phyloP scores from a whole-genome alignment of 1,140 invertebrate genomes.

The Aphis gossypii region DNA sequence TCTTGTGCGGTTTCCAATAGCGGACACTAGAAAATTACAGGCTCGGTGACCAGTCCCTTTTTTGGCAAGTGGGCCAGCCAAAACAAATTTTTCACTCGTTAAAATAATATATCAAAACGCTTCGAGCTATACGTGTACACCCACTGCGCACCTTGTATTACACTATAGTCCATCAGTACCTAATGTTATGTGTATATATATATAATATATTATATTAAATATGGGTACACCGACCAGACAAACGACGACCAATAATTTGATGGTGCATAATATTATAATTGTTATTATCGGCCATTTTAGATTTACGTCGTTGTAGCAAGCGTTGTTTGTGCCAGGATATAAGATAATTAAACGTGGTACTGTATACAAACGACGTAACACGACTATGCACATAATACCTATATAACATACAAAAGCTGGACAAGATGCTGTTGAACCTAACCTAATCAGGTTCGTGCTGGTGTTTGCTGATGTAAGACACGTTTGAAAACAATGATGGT shows the following conservation, averaged over 20 bases:
- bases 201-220: neutral
- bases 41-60: slow-evolving; percentile 48
- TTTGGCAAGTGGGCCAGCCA: slow-evolving; percentile 53
- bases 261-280: slow-evolving; percentile 3
- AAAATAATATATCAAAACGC: slow-evolving; percentile 18
- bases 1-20: slow-evolving; percentile 41
- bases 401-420: neutral
- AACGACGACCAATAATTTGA: neutral
- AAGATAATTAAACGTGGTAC: neutral
- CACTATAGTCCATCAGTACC: neutral
- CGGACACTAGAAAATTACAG: slow-evolving; percentile 36
- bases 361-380: neutral
- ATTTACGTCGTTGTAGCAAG: neutral
- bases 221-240: neutral
- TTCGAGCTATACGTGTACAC: neutral
- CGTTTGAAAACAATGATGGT: neutral
- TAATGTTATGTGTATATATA: neutral
- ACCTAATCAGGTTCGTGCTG: neutral
- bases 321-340: neutral
- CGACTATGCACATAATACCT: neutral
- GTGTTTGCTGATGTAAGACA: neutral
- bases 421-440: neutral
- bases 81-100: slow-evolving; percentile 51
- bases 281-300: neutral
- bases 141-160: neutral